Percentiles rank a stretch among this genome's conserved stretches.
Conservation (phyloP, 2,113 vertebrate genomes). For the Zingel zingel region DNA sequence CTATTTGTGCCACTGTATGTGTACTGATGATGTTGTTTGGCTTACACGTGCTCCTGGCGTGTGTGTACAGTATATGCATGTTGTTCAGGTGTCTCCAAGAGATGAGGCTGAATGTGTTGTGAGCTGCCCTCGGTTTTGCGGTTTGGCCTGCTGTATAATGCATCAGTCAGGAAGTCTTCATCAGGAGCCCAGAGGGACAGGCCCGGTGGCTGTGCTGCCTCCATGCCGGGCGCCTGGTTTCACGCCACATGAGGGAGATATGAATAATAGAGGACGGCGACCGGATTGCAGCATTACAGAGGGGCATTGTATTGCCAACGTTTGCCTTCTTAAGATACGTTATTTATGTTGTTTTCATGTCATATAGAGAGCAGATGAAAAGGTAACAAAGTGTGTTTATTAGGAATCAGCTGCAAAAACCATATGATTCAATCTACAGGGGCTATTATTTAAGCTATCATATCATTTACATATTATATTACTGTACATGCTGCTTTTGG, state of each 20-base stretch:
- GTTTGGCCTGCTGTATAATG: conserved; percentile 75
- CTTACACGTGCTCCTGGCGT: neutral
- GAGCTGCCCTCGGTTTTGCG: conserved; percentile 51
- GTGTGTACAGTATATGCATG: neutral
- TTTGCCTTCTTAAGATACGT: conserved; percentile 33
- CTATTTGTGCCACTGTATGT: neutral
- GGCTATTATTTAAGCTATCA: neutral
- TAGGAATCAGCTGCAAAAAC: neutral
- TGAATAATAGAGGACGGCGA: conserved; percentile 69
- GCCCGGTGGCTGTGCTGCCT: conserved; percentile 29
- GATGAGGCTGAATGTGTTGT: conserved; percentile 37
- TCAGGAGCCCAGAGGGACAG: conserved; percentile 59
- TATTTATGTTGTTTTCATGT: conserved; percentile 33
- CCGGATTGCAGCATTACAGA: conserved; percentile 43
- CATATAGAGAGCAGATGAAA: conserved; percentile 17
- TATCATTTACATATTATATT: neutral
- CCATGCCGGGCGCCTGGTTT: conserved; percentile 49
- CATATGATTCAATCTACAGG: neutral
- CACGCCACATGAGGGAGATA: conserved; percentile 63
- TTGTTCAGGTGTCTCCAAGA: conserved; percentile 15
- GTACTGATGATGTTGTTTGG: neutral
- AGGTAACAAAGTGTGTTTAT: neutral
- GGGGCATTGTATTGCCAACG: conserved; percentile 21
- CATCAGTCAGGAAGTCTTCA: conserved; percentile 72
- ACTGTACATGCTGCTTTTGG: conserved; percentile 5